A percentile compares a stretch with the other conserved stretches of the same genome.
Evolutionary conservation across 1,140 invertebrate genomes (phyloP).

Genomic region (Glossosoma conforme): DNA sequence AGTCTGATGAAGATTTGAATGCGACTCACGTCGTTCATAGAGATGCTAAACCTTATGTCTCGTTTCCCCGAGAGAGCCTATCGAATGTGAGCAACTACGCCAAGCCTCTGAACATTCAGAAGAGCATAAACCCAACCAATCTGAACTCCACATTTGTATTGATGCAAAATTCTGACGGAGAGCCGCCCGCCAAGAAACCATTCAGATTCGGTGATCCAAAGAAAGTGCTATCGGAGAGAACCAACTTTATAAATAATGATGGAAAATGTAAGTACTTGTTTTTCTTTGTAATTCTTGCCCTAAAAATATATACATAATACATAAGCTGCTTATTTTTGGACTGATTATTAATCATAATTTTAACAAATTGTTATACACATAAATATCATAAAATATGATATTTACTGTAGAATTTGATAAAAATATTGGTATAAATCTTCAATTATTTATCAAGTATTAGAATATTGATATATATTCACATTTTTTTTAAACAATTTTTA

Average conservation of each 20-base stretch:
- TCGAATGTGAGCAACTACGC: neutral
- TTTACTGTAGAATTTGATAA: too few relatives aligned
- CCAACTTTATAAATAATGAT: slow-evolving; percentile 16
- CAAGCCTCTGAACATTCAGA: neutral
- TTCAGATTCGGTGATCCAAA: slow-evolving; percentile 6
- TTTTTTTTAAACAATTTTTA: too few relatives aligned
- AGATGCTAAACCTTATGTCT: slow-evolving; percentile 4
- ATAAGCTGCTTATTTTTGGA: too few relatives aligned
- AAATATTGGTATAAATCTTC: too few relatives aligned
- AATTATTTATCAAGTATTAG: too few relatives aligned
- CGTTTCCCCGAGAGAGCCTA: slow-evolving; percentile 2
- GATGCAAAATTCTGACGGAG: slow-evolving; percentile 17
- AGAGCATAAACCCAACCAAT: slow-evolving; percentile 37
- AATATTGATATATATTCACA: too few relatives aligned
- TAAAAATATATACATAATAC: too few relatives aligned
- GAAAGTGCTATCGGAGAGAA: slow-evolving; percentile 23
- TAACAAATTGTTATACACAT: too few relatives aligned
- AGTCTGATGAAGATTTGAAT: slow-evolving; percentile 29
- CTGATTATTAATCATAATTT: too few relatives aligned
- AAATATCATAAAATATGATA: too few relatives aligned
- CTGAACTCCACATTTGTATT: slow-evolving; percentile 48
- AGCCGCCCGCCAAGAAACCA: slow-evolving; percentile 8
- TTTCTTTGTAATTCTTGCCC: too few relatives aligned
- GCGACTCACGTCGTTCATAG: slow-evolving; percentile 8
- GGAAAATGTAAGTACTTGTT: slow-evolving; percentile 19